Base-by-base conservation (phyloP, 2,888 invertebrate species). In the Tigriopus californicus region DNA sequence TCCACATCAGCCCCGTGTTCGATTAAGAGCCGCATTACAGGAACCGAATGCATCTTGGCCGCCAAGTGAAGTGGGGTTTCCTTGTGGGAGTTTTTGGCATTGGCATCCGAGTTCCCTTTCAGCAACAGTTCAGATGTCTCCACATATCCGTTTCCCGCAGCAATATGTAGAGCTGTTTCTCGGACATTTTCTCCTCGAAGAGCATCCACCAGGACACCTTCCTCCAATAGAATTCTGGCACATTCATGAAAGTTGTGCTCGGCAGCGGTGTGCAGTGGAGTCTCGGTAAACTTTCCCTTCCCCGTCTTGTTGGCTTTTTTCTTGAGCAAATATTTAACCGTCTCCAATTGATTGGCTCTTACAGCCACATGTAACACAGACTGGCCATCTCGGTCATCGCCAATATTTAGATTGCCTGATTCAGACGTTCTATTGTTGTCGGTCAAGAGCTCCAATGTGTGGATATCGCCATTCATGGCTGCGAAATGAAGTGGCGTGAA, bases 191-290 rank as follows among this genome's bases (percentile, higher is more conserved):
- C 86, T 60, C 80, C 79, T 67, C 82, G 79, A 58, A 78, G 72
- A 64, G 81, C 79, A 0, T 83, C 80, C 8, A 81, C 80, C 54
- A 80, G 77, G 1, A 90, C 87, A 1, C 83, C 81, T 51, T 81
- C 78, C 20, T 84, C 80, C 2, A 88, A 69, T 1, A 89, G 72
- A 20, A 85, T 69, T 56, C 76, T 74, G 1, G 82, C 81, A 64
- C 88, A 87, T 64, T 83, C 82, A 1, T 79, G 79, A 67, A 83
- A 83, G 6, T 88, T 87, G 66, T 89, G 88, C 67, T 88, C 87
- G 0, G 89, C 85, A 5, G 90, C 86, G 64, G 89, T 73, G 72
- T 91, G 90, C 22, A 88, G 71, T 0, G 87, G 86, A 0, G 87
- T 85, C 72, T 88, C 87, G 6, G 85, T 85, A 55, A 56, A 56